These are phyloP conservation scores for Lithophane semibrunnea DNA, from an alignment of 2,888 invertebrate genomes.

Conservation along the genomic window DNA sequence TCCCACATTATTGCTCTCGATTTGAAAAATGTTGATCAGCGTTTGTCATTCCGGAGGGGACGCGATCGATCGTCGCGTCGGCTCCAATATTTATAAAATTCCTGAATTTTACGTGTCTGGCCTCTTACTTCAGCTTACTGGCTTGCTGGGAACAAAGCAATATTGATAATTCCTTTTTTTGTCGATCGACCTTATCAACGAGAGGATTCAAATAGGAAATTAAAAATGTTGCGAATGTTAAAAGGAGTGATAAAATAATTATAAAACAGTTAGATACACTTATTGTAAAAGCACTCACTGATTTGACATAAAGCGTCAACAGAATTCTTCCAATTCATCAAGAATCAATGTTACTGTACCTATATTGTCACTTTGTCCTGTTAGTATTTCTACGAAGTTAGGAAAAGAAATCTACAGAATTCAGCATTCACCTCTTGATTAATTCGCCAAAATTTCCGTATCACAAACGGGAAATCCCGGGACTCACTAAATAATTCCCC, in stretches of 20 bases:
- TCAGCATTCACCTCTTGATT: neutral
- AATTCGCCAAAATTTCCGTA: slow-evolving; percentile 38
- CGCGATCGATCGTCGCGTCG: slow-evolving; percentile 23
- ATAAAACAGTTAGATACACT: neutral
- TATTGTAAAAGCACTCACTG: neutral
- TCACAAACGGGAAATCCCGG: slow-evolving; percentile 37
- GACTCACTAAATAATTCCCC: slow-evolving; percentile 49
- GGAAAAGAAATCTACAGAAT: neutral
- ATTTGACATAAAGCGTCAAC: too few relatives aligned
- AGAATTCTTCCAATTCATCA: neutral
- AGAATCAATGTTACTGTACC: neutral
- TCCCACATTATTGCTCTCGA: slow-evolving; percentile 49
- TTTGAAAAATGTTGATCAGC: slow-evolving; percentile 51
- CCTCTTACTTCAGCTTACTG: slow-evolving; percentile 12
- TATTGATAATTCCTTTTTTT: neutral
- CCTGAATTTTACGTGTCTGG: slow-evolving; percentile 50
- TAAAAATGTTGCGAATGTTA: neutral
- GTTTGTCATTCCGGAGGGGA: slow-evolving; percentile 49
- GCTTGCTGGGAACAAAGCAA: slow-evolving; percentile 2
- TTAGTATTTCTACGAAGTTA: neutral
- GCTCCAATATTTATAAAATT: slow-evolving; percentile 59
- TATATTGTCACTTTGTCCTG: neutral
- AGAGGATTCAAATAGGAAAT: neutral
- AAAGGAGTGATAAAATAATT: neutral
- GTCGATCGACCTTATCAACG: neutral